Evolutionary conservation across 2,113 vertebrate species (phyloP).

Genomic region (Xiphophorus couchianus): DNA sequence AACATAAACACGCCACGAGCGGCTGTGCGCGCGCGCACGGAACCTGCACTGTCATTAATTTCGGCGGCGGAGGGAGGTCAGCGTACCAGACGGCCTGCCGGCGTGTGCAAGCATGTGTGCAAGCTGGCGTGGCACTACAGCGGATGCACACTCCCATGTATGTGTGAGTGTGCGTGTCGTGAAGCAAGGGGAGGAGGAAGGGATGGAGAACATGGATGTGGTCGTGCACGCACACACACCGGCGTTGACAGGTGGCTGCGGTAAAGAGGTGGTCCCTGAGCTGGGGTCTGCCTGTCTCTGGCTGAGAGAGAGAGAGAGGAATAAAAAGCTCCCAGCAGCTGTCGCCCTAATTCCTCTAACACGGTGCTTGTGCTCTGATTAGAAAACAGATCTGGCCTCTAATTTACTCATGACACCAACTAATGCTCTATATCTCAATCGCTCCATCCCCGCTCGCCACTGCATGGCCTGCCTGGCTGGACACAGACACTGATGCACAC

Average conservation of each 20-base stretch:
- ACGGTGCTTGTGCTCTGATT: constrained; percentile 97
- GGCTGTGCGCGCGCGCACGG: constrained; percentile 27
- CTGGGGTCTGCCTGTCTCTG: constrained; percentile 78
- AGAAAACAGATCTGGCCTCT: constrained; percentile 95
- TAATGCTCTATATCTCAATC: constrained; percentile 94
- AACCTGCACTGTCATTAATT: constrained; percentile 74
- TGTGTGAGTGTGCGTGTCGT: constrained; percentile 32
- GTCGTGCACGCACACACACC: constrained; percentile 23
- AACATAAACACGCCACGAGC: constrained; percentile 58
- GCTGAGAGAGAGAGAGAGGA: constrained; percentile 80
- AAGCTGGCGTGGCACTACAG: constrained; percentile 14
- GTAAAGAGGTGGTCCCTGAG: constrained; percentile 80
- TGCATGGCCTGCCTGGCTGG: constrained; percentile 50
- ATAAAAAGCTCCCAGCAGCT: constrained; percentile 88
- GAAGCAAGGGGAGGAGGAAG: constrained; percentile 16
- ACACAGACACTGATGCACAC: constrained; percentile 27
- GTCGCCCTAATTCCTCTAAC: constrained; percentile 96
- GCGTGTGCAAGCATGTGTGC: constrained; percentile 55
- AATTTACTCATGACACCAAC: constrained; percentile 94
- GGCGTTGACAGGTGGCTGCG: constrained; percentile 77
- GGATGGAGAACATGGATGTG: constrained; percentile 32
- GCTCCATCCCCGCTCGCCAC: constrained; percentile 60
- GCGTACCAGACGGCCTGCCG: constrained; percentile 59
- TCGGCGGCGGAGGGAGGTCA: constrained; percentile 70
- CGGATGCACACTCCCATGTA: constrained; percentile 44